Base-by-base conservation (phyloP, 2,797 vertebrate species). In the Coracias cyanogaster region DNA sequence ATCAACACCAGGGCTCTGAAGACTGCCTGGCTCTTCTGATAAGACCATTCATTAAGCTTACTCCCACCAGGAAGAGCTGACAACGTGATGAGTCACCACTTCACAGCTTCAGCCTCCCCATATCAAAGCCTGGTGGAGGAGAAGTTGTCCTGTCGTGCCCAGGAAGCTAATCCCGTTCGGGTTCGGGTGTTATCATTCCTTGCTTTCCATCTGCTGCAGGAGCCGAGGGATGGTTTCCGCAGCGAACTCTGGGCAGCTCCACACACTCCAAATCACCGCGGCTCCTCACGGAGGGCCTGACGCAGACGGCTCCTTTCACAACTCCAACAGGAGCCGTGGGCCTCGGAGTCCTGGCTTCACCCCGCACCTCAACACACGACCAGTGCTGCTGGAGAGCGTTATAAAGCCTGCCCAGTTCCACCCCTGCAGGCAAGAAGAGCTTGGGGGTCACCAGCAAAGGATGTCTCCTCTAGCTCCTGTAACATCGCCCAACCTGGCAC, bases 21-120 rank as follows among this genome's bases (percentile, higher is more conserved):
- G 45, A 25, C 58, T 3, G 26, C 54, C 90, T 91, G 88, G 61
- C 73, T 84, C n/a, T 61, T 35, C 70, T 0, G 33, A 89, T 82
- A 89, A 94, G 46, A 65, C n/a, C 25, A 24, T 35, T 66, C 60
- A 26, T 26, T 60, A 33, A 48, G 69, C 49, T 62, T 29, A 39
- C 35, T 43, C 49, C 61, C 29, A 49, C 69, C 64, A 25, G 0
- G 18, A 77, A n/a, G 1, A 24, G 57, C 69, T 69, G 8, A 26
- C 15, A 2, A 15, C 41, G 4, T 11, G 31, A 18, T 4, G 46
- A 87, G 48, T 35, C 78, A 49, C 52, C 88, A 57, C 78, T 66
- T 29, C 2, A 8, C 0, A 57, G 25, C 5, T 80, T 22, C 51
- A 33, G 12, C 28, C 28, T 66, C 76, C 37, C 21, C 3, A 0